A percentile compares a stretch with the other conserved stretches of the same genome.
phyloP scores from a whole-genome alignment of 2,888 invertebrate species.

The Heliconius ethilla region DNA sequence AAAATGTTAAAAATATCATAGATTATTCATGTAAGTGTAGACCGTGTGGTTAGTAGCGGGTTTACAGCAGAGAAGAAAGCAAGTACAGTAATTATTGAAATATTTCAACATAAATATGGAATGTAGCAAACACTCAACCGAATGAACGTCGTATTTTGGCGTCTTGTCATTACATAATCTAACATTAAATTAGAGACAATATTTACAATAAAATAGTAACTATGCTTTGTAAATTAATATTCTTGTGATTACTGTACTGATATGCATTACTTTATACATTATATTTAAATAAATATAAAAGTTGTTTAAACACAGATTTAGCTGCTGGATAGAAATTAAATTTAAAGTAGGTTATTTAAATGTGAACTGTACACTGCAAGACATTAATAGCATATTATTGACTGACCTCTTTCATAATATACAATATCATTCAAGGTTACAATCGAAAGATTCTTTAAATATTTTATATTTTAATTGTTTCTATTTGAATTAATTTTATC shows the following conservation, averaged over 20 bases:
- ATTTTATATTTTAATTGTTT: slow-evolving; percentile 78
- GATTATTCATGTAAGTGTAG: slow-evolving; percentile 19
- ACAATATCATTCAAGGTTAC: slow-evolving; percentile 70
- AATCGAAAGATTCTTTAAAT: slow-evolving; percentile 78
- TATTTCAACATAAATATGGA: slow-evolving; percentile 82
- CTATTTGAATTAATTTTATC: slow-evolving; percentile 80
- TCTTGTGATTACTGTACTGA: slow-evolving; percentile 77
- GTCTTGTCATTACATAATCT: slow-evolving; percentile 71
- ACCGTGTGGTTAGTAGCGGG: slow-evolving; percentile 37
- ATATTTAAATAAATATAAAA: slow-evolving; percentile 78
- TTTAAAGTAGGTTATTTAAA: slow-evolving; percentile 74
- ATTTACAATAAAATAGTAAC: slow-evolving; percentile 81
- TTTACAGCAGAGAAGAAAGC: slow-evolving; percentile 49
- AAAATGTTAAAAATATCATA: neutral
- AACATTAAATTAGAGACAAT: slow-evolving; percentile 78
- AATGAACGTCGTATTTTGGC: slow-evolving; percentile 75
- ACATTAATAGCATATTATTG: slow-evolving; percentile 69
- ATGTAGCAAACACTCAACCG: slow-evolving; percentile 81
- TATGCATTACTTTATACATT: slow-evolving; percentile 74
- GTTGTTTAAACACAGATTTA: slow-evolving; percentile 80
- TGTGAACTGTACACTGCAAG: slow-evolving; percentile 76
- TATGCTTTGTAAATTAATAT: slow-evolving; percentile 77
- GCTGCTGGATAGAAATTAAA: slow-evolving; percentile 78
- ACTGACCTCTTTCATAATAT: slow-evolving; percentile 69
- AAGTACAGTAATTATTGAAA: slow-evolving; percentile 68